phyloP scores from a whole-genome alignment of 2,888 invertebrate genomes.

The Shargacucullia verbasci region DNA sequence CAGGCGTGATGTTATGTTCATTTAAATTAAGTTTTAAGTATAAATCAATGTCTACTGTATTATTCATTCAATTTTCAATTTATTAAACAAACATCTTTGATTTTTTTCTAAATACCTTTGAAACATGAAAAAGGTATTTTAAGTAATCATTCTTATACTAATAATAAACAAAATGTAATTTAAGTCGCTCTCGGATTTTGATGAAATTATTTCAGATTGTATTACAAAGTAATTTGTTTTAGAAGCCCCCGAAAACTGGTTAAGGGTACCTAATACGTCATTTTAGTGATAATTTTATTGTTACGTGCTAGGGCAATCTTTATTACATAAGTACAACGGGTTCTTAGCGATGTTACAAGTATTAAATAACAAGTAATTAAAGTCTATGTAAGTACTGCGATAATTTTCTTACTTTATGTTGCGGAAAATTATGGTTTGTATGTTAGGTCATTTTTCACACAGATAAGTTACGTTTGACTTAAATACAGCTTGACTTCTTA shows the following conservation, averaged over 20 bases:
- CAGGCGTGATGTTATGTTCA: too few relatives aligned
- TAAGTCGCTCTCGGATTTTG: too few relatives aligned
- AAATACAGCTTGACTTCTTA: constrained; percentile 3
- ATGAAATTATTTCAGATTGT: background rate
- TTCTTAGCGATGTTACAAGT: constrained; percentile 5
- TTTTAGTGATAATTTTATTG: background rate
- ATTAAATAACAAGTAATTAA: constrained; percentile 25
- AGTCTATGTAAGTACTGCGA: constrained; percentile 6
- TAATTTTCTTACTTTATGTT: constrained; percentile 41
- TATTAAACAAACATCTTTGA: too few relatives aligned
- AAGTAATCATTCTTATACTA: too few relatives aligned
- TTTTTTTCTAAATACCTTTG: too few relatives aligned
- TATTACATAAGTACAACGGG: constrained; percentile 21
- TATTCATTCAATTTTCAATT: too few relatives aligned
- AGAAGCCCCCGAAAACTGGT: background rate
- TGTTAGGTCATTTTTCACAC: constrained; percentile 15
- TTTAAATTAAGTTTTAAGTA: too few relatives aligned
- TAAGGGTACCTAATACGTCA: background rate
- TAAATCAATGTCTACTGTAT: too few relatives aligned
- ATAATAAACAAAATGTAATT: too few relatives aligned
- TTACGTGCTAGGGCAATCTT: constrained; percentile 16
- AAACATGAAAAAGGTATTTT: too few relatives aligned
- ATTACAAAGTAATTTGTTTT: background rate
- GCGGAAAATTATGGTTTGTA: constrained; percentile 39
- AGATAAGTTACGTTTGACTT: constrained; percentile 10